Evolutionary conservation across 2,888 invertebrate species (phyloP).

Genomic region (Caenorhabditis wallacei): DNA sequence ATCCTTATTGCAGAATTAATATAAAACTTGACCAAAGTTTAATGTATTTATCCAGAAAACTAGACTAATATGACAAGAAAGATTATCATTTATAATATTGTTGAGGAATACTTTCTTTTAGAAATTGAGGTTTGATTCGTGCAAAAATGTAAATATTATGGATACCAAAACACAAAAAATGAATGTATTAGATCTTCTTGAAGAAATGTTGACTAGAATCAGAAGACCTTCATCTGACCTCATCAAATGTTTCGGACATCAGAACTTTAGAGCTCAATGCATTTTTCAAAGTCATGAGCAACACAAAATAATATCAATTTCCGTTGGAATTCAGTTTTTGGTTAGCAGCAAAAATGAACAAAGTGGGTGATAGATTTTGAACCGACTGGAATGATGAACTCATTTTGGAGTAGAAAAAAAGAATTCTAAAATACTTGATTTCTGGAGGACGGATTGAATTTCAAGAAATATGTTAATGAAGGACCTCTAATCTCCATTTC

Average conservation of each 20-base stretch:
- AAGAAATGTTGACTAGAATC: not conserved
- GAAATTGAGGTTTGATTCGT: not conserved
- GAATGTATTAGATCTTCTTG: slow-evolving; percentile 1
- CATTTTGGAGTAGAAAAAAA: not conserved
- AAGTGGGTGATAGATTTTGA: not conserved
- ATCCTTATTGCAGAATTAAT: not conserved
- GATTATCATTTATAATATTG: too few relatives aligned
- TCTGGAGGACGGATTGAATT: not conserved
- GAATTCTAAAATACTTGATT: not conserved
- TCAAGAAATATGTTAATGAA: not conserved
- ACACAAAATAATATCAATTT: slow-evolving; percentile 13
- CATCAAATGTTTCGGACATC: slow-evolving; percentile 9
- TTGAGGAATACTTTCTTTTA: too few relatives aligned
- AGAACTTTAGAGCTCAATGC: not conserved
- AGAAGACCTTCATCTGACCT: slow-evolving; percentile 25
- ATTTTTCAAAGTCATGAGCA: slow-evolving; percentile 5
- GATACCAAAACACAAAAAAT: slow-evolving; percentile 21
- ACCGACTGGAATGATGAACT: not conserved
- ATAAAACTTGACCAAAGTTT: not conserved
- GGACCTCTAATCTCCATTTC: not conserved
- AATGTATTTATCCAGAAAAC: too few relatives aligned
- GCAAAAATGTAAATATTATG: not conserved
- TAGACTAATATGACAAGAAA: too few relatives aligned
- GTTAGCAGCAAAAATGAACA: not conserved
- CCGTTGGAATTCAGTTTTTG: slow-evolving; percentile 1